Percentiles rank a stretch among this genome's conserved stretches.
phyloP scores from a whole-genome alignment of 2,113 vertebrate genomes.

The Pongo pygmaeus region DNA sequence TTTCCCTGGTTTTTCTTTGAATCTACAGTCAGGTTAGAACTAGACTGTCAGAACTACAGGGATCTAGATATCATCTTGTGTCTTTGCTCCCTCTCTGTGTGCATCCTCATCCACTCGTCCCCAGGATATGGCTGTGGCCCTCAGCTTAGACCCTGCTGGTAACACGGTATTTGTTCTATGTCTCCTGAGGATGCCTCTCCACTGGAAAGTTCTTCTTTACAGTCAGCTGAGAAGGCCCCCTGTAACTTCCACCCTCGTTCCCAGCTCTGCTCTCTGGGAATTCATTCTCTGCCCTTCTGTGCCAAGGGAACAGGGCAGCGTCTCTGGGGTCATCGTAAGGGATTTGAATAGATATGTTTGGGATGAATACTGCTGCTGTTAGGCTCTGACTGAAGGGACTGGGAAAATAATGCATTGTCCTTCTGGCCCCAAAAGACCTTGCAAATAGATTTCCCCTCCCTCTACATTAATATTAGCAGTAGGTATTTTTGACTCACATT shows the following conservation, averaged over 20 bases:
- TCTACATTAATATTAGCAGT: neutral
- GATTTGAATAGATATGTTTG: constrained; percentile 7
- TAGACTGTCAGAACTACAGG: neutral
- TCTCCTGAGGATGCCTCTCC: neutral
- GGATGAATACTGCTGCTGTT: neutral
- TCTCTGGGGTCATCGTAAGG: neutral
- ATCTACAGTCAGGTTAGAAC: neutral
- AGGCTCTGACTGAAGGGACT: neutral
- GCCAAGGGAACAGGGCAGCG: neutral
- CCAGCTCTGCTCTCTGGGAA: neutral
- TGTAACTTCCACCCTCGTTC: neutral
- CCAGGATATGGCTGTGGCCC: neutral
- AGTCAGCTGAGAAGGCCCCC: neutral
- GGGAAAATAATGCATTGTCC: neutral
- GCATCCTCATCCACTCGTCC: neutral
- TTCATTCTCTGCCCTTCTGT: neutral
- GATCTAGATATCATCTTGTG: neutral
- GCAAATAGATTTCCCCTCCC: neutral
- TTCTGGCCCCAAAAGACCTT: neutral
- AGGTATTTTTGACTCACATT: neutral
- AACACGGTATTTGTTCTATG: neutral
- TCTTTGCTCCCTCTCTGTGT: neutral
- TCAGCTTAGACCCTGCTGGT: neutral
- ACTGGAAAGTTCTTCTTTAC: neutral
- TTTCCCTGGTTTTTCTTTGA: neutral